Conservation (phyloP, 2,888 invertebrate species). For the Noctua janthe region DNA sequence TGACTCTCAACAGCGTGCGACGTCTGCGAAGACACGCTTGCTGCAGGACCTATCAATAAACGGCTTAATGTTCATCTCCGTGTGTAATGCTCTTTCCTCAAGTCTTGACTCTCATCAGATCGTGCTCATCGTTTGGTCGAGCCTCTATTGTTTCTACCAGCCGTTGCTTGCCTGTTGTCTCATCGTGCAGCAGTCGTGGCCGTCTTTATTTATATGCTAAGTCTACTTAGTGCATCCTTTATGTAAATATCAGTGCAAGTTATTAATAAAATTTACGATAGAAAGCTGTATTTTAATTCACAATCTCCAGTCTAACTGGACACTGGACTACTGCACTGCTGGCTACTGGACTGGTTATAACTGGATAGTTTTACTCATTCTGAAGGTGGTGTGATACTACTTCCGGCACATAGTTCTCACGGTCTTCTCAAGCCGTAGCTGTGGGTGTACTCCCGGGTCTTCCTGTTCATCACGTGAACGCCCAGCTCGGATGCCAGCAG, state of each 20-base stretch:
- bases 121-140: not conserved
- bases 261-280: slow-evolving; percentile 40
- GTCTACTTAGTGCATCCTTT: slow-evolving; percentile 40
- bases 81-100: not conserved
- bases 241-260: slow-evolving; percentile 52
- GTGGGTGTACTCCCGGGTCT: not conserved
- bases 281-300: slow-evolving; percentile 20
- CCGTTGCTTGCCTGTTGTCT: not conserved
- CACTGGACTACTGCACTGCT: no score
- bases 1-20: not conserved
- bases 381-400: not conserved
- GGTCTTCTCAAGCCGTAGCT: not conserved
- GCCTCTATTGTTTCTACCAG: not conserved
- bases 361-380: not conserved
- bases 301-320: not conserved
- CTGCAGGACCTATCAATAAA: not conserved
- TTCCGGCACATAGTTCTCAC: not conserved
- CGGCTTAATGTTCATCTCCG: no score
- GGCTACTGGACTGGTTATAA: not conserved
- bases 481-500: slow-evolving; percentile 63
- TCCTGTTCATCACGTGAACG: slow-evolving; percentile 26
- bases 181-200: not conserved
- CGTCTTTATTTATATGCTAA: slow-evolving; percentile 3
- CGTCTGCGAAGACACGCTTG: not conserved
- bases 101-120: not conserved